Conservation (phyloP, 2,113 vertebrate genomes). For the Australoheros scitulus region DNA sequence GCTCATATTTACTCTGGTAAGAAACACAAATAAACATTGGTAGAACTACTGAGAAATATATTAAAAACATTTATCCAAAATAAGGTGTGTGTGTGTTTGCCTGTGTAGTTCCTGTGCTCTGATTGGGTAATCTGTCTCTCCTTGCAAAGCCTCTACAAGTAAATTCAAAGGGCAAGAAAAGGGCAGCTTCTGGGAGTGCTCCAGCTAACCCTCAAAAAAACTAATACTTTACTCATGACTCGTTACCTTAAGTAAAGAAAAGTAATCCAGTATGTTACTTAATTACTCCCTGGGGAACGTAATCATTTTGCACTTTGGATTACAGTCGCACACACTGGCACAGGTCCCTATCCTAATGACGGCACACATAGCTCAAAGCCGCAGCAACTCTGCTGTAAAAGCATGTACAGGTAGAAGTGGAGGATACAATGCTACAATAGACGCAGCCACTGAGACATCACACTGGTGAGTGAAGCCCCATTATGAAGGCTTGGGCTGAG, state of each 20-base stretch:
- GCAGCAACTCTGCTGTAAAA: too few species aligned
- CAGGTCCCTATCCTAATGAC: not conserved
- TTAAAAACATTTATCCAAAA: not conserved
- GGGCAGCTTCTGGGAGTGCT: not conserved
- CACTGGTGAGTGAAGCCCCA: too few species aligned
- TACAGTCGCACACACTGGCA: not conserved
- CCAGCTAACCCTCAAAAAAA: not conserved
- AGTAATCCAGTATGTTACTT: not conserved
- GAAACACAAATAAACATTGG: not conserved
- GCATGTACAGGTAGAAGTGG: too few species aligned
- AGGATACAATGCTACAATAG: too few species aligned
- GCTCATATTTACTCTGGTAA: not conserved
- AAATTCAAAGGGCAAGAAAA: not conserved
- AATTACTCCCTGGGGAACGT: not conserved
- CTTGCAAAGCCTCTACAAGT: not conserved
- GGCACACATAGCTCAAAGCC: too few species aligned
- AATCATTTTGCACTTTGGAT: too few species aligned
- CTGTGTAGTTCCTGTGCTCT: not conserved
- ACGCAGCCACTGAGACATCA: too few species aligned
- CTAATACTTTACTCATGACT: not conserved
- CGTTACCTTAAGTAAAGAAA: not conserved
- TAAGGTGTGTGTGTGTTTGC: not conserved
- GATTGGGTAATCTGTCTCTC: not conserved
- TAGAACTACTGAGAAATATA: not conserved
- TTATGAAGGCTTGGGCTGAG: too few species aligned